A percentile compares a stretch with the other conserved stretches of the same genome.
phyloP scores from a whole-genome alignment of 2,113 vertebrate genomes.

The Amphilophus citrinellus region DNA sequence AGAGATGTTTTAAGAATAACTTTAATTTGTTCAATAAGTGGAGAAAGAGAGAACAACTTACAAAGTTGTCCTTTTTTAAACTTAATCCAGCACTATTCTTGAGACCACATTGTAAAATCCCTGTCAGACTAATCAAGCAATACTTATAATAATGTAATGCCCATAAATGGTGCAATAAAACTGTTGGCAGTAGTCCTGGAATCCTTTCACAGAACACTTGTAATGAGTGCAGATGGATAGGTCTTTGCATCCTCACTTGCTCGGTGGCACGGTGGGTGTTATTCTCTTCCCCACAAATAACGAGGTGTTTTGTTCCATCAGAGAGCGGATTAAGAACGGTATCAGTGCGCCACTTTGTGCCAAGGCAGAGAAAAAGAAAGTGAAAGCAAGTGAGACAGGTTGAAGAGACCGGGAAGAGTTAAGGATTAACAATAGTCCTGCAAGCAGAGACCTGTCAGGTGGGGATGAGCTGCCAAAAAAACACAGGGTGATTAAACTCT shows the following conservation, averaged over 20 bases:
- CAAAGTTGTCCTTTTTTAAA: slow-evolving; percentile 48
- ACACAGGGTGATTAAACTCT: slow-evolving; percentile 51
- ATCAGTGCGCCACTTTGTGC: slow-evolving; percentile 64
- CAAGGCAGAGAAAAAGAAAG: slow-evolving; percentile 54
- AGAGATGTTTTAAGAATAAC: slow-evolving; percentile 30
- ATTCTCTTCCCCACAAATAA: slow-evolving; percentile 43
- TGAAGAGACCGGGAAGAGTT: slow-evolving; percentile 11
- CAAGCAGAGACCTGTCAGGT: slow-evolving; percentile 24
- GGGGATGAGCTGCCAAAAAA: slow-evolving; percentile 28
- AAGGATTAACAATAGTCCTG: slow-evolving; percentile 15
- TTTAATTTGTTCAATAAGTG: slow-evolving; percentile 32
- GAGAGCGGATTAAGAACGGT: slow-evolving; percentile 42
- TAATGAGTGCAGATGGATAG: slow-evolving; percentile 55
- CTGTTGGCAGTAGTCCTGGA: slow-evolving; percentile 55
- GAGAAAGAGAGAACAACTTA: slow-evolving; percentile 28
- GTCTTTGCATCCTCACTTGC: slow-evolving; percentile 32
- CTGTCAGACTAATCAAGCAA: slow-evolving; percentile 61
- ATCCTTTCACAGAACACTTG: slow-evolving; percentile 55
- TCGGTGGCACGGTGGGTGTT: slow-evolving; percentile 44
- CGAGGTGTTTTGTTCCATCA: slow-evolving; percentile 56
- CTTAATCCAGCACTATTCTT: slow-evolving; percentile 34
- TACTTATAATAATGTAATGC: slow-evolving; percentile 63
- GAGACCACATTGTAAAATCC: slow-evolving; percentile 62
- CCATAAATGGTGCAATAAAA: slow-evolving; percentile 67
- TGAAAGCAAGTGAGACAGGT: slow-evolving; percentile 2